These are phyloP conservation scores for Silurus asotus DNA, from an alignment of 2,113 vertebrate genomes.

Conservation along the genomic window DNA sequence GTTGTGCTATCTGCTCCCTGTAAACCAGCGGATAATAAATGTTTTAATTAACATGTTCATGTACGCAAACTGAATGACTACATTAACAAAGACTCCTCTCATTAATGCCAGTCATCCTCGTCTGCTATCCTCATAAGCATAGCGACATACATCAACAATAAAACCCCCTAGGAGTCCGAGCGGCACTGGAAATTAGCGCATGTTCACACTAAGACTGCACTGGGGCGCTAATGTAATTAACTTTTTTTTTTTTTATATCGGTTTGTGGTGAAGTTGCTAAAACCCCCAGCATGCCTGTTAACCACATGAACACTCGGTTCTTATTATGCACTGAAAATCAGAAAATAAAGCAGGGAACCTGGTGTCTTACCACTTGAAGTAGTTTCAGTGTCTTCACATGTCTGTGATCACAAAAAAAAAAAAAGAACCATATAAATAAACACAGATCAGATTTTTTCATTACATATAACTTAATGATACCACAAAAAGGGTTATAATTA, in stretches of 20 bases:
- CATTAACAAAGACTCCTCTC: neutral
- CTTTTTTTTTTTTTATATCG: neutral
- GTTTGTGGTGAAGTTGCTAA: neutral
- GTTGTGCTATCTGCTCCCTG: neutral
- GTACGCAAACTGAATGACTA: neutral
- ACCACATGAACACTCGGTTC: neutral
- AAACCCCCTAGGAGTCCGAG: neutral
- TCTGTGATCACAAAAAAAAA: slow-evolving; percentile 65
- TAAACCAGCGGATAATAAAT: slow-evolving; percentile 7
- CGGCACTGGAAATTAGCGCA: neutral
- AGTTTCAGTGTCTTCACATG: slow-evolving; percentile 84
- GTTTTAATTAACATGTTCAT: neutral
- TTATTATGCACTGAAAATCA: neutral
- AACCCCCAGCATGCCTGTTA: neutral
- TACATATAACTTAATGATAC: neutral
- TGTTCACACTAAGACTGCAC: neutral
- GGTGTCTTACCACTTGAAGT: slow-evolving; percentile 79
- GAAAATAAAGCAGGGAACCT: neutral
- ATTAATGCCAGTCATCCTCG: slow-evolving; percentile 1
- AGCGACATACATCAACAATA: neutral
- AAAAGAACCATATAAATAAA: neutral
- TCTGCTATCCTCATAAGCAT: neutral
- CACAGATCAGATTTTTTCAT: neutral
- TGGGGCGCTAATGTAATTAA: neutral
- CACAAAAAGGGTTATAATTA: neutral